A percentile compares a stretch with the other conserved stretches of the same genome.
These are phyloP conservation scores for Sylvicola cinctus DNA, from an alignment of 2,888 invertebrate species.

Conservation along the genomic window DNA sequence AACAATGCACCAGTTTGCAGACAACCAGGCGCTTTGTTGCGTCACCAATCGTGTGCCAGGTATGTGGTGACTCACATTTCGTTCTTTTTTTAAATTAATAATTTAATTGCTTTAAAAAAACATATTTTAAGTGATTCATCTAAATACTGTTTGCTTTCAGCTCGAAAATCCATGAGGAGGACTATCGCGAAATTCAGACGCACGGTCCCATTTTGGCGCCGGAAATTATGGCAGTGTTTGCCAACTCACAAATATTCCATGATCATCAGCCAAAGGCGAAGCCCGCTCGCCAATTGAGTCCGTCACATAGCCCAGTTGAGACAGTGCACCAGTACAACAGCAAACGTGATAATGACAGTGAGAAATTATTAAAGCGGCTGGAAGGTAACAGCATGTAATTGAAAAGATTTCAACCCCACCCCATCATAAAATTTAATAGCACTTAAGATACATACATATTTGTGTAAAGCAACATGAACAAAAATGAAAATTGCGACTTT, in stretches of 20 bases:
- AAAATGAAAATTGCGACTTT: too few species aligned
- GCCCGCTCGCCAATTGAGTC: background rate
- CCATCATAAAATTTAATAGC: too few species aligned
- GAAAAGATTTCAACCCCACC: too few species aligned
- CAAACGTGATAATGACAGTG: slow-evolving; percentile 16
- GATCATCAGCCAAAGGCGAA: slow-evolving; percentile 24
- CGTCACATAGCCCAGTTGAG: background rate
- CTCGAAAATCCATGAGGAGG: slow-evolving; percentile 25
- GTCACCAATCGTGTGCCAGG: too few species aligned
- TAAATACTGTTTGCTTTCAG: slow-evolving; percentile 4
- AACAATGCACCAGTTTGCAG: slow-evolving; percentile 21
- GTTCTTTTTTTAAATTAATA: too few species aligned
- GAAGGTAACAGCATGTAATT: slow-evolving; percentile 19
- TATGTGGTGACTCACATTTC: too few species aligned
- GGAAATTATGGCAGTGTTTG: slow-evolving; percentile 24
- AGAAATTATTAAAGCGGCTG: slow-evolving; percentile 21
- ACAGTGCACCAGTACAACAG: background rate
- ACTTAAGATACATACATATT: too few species aligned
- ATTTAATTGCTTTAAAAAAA: too few species aligned
- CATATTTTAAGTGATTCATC: background rate
- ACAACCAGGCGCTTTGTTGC: slow-evolving; percentile 14
- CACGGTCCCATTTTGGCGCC: slow-evolving; percentile 26
- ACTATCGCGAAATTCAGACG: slow-evolving; percentile 25
- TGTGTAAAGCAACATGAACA: too few species aligned
- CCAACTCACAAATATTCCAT: slow-evolving; percentile 26